phyloP scores from a whole-genome alignment of 2,113 vertebrate genomes.

The Chloebia gouldiae region DNA sequence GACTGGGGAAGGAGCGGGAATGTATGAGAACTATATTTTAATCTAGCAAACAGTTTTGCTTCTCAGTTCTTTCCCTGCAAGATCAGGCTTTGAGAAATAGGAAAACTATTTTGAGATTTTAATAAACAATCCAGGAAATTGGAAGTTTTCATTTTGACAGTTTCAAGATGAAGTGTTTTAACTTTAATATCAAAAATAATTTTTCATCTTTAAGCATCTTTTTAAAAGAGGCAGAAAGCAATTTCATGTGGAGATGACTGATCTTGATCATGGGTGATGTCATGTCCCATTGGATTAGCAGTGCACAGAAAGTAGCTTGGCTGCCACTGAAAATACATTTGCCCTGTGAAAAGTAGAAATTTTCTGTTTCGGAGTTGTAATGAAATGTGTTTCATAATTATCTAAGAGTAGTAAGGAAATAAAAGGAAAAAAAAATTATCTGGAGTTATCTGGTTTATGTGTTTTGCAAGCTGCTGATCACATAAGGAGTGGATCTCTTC shows the following conservation, averaged over 20 bases:
- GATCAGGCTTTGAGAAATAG: background rate
- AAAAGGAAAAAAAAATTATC: background rate
- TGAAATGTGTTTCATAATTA: background rate
- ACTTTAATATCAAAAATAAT: constrained; percentile 14
- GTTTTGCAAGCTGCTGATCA: background rate
- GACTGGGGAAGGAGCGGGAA: background rate
- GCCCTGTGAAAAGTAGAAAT: background rate
- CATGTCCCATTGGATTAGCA: background rate
- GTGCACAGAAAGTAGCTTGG: background rate
- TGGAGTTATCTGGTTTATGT: background rate
- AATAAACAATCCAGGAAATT: constrained; percentile 49
- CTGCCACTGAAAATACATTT: background rate
- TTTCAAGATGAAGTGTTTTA: constrained; percentile 35
- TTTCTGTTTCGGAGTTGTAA: background rate
- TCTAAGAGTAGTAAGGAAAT: background rate
- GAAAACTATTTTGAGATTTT: background rate
- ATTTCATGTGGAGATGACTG: background rate
- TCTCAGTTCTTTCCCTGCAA: background rate
- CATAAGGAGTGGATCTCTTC: background rate
- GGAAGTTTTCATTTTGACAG: background rate
- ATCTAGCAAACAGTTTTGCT: background rate
- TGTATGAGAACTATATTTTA: background rate
- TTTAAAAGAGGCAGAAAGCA: background rate
- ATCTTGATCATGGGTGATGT: background rate
- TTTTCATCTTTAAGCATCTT: constrained; percentile 19